Percentiles rank a stretch among this genome's conserved stretches.
Conservation (phyloP, 2,888 invertebrate genomes). For the Myopa testacea region DNA sequence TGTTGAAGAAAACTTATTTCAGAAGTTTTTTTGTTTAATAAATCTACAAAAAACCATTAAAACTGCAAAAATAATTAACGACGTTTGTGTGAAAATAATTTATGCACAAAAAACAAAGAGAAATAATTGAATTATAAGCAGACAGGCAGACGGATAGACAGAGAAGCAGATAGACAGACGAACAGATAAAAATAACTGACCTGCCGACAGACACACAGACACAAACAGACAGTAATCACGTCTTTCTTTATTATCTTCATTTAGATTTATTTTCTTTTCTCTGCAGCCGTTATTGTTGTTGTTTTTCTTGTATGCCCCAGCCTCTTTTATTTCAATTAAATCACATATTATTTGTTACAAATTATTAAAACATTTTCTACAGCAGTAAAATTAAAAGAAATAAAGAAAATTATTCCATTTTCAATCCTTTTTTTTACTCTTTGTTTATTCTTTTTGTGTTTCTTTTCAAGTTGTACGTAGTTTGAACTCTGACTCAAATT, state of each 20-base stretch:
- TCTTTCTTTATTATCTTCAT: background rate
- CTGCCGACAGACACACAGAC: background rate
- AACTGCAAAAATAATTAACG: no score
- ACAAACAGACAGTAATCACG: background rate
- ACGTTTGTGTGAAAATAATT: no score
- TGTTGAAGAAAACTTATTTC: no score
- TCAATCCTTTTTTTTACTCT: background rate
- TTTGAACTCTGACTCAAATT: no score
- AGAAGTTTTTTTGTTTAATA: no score
- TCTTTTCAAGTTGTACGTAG: no score
- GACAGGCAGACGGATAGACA: background rate
- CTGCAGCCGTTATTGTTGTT: background rate
- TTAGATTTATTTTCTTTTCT: background rate
- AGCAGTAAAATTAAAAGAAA: background rate
- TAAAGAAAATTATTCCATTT: background rate
- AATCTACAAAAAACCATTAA: no score
- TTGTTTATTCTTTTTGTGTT: no score
- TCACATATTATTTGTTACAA: no score
- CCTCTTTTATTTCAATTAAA: background rate
- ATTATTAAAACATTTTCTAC: no score
- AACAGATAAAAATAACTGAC: background rate
- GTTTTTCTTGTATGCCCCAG: background rate
- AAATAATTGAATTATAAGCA: background rate
- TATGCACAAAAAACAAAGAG: no score
- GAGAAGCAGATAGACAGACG: conserved; percentile 1